Evolutionary conservation across 2,888 invertebrate genomes (phyloP).

Genomic region (Nipponacmea schrenckii): DNA sequence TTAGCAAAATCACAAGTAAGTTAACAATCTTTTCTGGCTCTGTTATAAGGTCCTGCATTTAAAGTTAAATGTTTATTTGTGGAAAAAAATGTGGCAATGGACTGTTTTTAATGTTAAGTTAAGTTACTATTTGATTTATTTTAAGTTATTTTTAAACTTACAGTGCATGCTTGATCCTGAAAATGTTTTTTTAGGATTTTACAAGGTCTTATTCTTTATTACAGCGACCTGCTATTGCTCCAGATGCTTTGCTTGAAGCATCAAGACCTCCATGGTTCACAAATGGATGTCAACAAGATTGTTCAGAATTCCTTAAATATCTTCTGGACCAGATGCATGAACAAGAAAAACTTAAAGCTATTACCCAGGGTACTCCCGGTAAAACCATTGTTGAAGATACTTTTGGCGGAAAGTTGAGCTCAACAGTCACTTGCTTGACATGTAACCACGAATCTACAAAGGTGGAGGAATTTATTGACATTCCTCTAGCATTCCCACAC

Average conservation of each 20-base stretch:
- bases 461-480: constrained; percentile 82
- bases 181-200: too few relatives aligned
- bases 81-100: too few relatives aligned
- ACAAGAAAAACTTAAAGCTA: constrained; percentile 71
- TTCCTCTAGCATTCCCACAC: constrained; percentile 70
- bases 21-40: background rate
- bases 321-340: constrained; percentile 81
- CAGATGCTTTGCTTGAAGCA: constrained; percentile 77
- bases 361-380: background rate
- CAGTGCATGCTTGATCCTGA: too few relatives aligned
- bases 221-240: constrained; percentile 75
- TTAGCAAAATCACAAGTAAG: constrained; percentile 57
- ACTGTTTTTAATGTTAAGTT: background rate
- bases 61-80: background rate
- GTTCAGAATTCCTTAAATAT: constrained; percentile 85
- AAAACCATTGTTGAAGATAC: constrained; percentile 75
- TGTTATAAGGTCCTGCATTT: background rate
- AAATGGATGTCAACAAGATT: constrained; percentile 84
- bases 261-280: constrained; percentile 83
- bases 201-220: constrained; percentile 9
- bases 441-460: constrained; percentile 80
- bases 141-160: too few relatives aligned
- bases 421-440: constrained; percentile 79
- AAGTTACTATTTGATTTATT: background rate
- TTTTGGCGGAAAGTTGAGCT: constrained; percentile 82